Percentiles rank a stretch among this genome's conserved stretches.
Evolutionary conservation across 2,113 vertebrate species (phyloP).

Genomic region (Sardina pilchardus): DNA sequence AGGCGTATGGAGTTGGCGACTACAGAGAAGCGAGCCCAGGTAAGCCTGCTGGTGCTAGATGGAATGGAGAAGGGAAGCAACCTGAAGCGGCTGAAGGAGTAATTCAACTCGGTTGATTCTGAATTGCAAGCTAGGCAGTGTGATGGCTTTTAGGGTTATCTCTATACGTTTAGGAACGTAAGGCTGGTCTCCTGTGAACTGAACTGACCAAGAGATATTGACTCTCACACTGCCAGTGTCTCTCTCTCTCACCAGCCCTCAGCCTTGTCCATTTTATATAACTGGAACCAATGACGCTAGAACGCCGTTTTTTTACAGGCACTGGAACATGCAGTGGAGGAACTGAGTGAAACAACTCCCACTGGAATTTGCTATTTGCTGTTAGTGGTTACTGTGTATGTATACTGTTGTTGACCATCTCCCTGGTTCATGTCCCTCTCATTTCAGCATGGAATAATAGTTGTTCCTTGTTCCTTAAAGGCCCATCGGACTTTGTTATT

Average conservation of each 20-base stretch:
- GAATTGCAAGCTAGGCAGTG: not conserved
- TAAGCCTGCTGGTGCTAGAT: slow-evolving; percentile 57
- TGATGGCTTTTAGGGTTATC: not conserved
- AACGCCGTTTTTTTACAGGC: too few relatives aligned
- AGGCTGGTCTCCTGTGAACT: not conserved
- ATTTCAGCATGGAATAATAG: too few relatives aligned
- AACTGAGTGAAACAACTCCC: not conserved
- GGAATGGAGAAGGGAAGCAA: not conserved
- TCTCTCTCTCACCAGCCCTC: not conserved
- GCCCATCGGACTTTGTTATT: not conserved
- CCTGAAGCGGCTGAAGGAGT: not conserved
- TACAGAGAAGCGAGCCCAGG: slow-evolving; percentile 96
- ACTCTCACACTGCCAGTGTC: not conserved
- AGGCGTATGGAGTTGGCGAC: slow-evolving; percentile 92
- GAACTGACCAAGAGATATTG: too few relatives aligned
- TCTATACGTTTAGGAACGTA: not conserved
- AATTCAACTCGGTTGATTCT: not conserved
- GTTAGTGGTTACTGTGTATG: not conserved
- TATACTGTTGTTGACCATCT: not conserved
- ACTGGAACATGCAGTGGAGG: not conserved
- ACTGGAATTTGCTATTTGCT: not conserved
- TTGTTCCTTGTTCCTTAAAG: not conserved
- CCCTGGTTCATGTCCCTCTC: not conserved
- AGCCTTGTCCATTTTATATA: not conserved
- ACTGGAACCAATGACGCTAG: too few relatives aligned